phyloP scores from a whole-genome alignment of 1,140 invertebrate genomes.

The Steinernema khuongi region DNA sequence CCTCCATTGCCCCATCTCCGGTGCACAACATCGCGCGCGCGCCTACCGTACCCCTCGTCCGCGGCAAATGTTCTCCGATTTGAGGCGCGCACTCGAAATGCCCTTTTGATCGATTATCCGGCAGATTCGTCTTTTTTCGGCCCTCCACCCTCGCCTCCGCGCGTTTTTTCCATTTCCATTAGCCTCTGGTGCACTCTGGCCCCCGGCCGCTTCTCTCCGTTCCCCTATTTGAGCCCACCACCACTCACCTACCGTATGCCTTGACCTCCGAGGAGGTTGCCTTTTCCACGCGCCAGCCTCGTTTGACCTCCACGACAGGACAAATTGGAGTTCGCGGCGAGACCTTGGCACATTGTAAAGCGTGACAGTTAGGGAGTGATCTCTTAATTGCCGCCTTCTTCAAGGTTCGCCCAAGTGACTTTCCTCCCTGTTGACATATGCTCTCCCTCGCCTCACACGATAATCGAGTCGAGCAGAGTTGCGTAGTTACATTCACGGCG shows the following conservation, averaged over 20 bases:
- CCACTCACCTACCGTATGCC: not conserved
- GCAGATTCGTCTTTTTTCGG: not conserved
- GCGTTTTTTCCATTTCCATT: not conserved
- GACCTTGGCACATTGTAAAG: conserved; percentile 7
- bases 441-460: no score
- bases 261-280: not conserved
- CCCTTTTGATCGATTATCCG: not conserved
- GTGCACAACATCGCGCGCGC: not conserved
- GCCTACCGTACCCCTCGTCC: not conserved
- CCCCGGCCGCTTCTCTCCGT: not conserved
- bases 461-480: no score
- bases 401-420: no score
- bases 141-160: not conserved
- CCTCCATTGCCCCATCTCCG: not conserved
- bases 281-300: not conserved
- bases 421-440: no score
- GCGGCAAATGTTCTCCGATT: not conserved
- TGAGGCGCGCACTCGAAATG: not conserved
- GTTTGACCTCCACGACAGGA: not conserved
- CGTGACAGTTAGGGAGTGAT: not conserved
- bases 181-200: not conserved
- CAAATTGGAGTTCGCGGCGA: conserved; percentile 7
- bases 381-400: not conserved
- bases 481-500: no score
- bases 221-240: not conserved